phyloP scores from a whole-genome alignment of 2,888 invertebrate species.

The Melinaea marsaeus region DNA sequence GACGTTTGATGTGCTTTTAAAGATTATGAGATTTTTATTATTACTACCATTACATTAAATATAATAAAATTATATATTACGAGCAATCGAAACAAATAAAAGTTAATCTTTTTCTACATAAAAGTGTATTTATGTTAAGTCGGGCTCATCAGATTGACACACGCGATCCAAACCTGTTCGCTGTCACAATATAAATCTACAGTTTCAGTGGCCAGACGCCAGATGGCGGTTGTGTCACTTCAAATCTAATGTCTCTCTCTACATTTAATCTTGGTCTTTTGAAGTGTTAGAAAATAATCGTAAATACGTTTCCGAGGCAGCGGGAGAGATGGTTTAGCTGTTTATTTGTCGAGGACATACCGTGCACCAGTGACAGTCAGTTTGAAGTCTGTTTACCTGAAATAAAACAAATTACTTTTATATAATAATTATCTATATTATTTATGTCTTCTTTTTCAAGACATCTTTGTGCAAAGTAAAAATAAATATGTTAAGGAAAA shows the following conservation, averaged over 20 bases:
- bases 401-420: slow-evolving; percentile 35
- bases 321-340: slow-evolving; percentile 43
- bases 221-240: slow-evolving; percentile 54
- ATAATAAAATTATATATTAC: no score
- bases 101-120: no score
- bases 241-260: slow-evolving; percentile 47
- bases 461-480: no score
- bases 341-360: slow-evolving; percentile 57
- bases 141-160: background rate
- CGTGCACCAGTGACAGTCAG: slow-evolving; percentile 44
- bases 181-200: slow-evolving; percentile 55
- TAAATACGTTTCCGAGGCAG: slow-evolving; percentile 56
- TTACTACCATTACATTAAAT: no score
- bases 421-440: background rate
- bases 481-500: no score
- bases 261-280: slow-evolving; percentile 68
- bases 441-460: background rate
- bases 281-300: slow-evolving; percentile 68
- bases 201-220: slow-evolving; percentile 65
- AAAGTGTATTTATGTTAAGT: no score
- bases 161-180: slow-evolving; percentile 7
- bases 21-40: no score
- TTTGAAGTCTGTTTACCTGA: slow-evolving; percentile 40
- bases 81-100: no score
- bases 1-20: no score